A percentile compares a stretch with the other conserved stretches of the same genome.
phyloP scores from a whole-genome alignment of 2,113 vertebrate species.

The Sitta europaea region DNA sequence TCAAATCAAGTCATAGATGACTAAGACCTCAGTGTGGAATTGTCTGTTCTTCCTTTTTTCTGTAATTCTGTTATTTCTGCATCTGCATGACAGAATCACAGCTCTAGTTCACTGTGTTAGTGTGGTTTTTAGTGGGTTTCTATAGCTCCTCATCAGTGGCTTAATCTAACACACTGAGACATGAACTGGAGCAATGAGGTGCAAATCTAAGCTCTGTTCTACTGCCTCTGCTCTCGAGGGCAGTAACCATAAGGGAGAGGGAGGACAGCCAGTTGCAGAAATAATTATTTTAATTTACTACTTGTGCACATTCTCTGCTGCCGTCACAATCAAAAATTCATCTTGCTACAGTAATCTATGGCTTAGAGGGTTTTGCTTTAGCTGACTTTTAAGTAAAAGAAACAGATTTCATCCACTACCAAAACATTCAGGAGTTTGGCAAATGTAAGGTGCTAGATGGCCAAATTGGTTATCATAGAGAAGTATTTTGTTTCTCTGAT shows the following conservation, averaged over 20 bases:
- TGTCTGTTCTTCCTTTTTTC: neutral
- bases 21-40: neutral
- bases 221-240: neutral
- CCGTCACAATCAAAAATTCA: neutral
- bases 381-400: neutral
- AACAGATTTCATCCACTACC: neutral
- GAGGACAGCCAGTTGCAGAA: neutral
- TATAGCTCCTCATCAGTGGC: neutral
- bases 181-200: neutral
- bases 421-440: neutral
- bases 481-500: neutral
- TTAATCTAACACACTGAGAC: neutral
- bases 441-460: neutral
- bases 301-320: neutral
- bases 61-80: neutral
- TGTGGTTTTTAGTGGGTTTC: neutral
- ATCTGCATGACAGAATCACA: neutral
- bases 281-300: neutral
- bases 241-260: neutral
- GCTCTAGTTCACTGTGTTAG: neutral
- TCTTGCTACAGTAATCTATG: neutral
- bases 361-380: neutral
- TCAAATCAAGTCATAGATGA: neutral
- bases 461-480: neutral
- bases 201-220: neutral